Conservation (phyloP, 2,797 vertebrate genomes). For the Chelmon rostratus region DNA sequence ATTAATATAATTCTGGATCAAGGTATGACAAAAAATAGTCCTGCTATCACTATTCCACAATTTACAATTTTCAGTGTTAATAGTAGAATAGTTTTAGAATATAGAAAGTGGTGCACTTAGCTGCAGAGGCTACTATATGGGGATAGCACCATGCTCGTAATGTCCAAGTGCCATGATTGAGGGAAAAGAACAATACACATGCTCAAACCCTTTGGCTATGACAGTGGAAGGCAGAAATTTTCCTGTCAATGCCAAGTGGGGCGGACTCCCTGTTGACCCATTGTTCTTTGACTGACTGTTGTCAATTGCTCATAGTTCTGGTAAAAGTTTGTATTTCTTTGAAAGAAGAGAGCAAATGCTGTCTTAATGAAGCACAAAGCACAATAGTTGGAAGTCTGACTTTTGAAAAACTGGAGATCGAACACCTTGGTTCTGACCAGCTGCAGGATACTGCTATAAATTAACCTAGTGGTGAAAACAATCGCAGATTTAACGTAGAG, state of each 20-base stretch:
- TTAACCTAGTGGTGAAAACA: too few relatives aligned
- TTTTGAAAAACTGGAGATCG: neutral
- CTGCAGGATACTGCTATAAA: too few relatives aligned
- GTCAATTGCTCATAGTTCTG: neutral
- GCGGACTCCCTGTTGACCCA: slow-evolving; percentile 3
- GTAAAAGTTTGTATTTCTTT: neutral
- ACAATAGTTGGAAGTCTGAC: neutral
- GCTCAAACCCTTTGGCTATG: neutral
- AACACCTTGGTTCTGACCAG: too few relatives aligned
- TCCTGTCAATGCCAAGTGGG: slow-evolving; percentile 1
- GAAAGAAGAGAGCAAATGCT: neutral
- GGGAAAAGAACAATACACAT: neutral
- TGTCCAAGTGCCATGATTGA: neutral
- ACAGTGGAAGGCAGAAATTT: neutral
- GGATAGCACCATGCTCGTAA: neutral
- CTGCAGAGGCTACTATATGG: neutral
- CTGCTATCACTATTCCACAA: neutral
- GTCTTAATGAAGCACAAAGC: too few relatives aligned
- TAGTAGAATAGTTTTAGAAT: neutral
- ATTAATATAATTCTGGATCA: neutral
- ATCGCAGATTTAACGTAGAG: too few relatives aligned
- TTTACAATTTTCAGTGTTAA: neutral
- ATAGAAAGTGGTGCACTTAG: neutral
- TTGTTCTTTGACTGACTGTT: neutral
- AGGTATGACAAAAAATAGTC: neutral